phyloP scores from a whole-genome alignment of 2,797 vertebrate genomes.

The Cuniculus paca region DNA sequence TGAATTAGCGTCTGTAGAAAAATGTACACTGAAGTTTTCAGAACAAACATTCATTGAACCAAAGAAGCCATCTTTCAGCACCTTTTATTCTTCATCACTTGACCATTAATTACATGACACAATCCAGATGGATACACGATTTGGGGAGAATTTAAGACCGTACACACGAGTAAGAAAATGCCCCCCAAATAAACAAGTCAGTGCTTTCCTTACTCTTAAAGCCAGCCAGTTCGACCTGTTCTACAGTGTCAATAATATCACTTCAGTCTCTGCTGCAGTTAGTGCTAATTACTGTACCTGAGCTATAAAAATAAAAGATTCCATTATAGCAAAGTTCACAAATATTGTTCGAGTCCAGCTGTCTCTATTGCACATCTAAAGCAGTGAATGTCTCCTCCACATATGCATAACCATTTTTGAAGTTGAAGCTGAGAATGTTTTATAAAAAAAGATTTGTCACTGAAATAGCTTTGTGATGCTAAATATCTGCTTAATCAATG shows the following conservation, averaged over 20 bases:
- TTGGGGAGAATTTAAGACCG: background rate
- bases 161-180: background rate
- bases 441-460: conserved; percentile 2
- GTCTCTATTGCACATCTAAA: conserved; percentile 53
- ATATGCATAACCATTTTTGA: background rate
- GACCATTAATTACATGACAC: background rate
- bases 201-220: conserved; percentile 34
- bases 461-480: background rate
- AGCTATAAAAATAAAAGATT: conserved; percentile 78
- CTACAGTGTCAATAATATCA: conserved; percentile 38
- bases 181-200: background rate
- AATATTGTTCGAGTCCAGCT: conserved; percentile 61
- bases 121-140: conserved; percentile 25
- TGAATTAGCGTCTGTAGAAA: background rate
- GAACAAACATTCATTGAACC: conserved; percentile 65
- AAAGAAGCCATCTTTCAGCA: conserved; percentile 55
- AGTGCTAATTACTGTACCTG: conserved; percentile 38
- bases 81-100: conserved; percentile 55
- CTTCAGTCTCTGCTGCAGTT: conserved; percentile 57
- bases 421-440: background rate
- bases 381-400: background rate
- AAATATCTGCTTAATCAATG: background rate
- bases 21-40: conserved; percentile 25
- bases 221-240: conserved; percentile 20
- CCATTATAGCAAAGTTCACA: conserved; percentile 72